These are phyloP conservation scores for Leucopsar rothschildi DNA, from an alignment of 2,113 vertebrate species.

Conservation along the genomic window DNA sequence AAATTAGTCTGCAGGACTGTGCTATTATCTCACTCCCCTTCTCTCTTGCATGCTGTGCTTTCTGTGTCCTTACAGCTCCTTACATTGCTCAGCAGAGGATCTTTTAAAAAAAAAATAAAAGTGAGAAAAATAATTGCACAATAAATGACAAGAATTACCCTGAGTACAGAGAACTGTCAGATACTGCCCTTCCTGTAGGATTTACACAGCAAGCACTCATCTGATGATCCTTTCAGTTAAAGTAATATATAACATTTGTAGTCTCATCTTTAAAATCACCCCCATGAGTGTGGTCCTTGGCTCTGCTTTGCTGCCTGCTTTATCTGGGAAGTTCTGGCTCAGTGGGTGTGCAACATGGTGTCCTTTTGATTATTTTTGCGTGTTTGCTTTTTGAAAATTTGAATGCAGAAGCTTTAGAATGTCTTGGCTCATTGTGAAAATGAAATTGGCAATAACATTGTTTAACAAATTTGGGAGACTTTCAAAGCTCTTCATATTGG, in stretches of 20 bases:
- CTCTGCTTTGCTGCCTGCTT: background rate
- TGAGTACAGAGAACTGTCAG: background rate
- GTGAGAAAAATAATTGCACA: conserved; percentile 14
- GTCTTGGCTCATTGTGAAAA: conserved; percentile 22
- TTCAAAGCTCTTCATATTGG: conserved; percentile 25
- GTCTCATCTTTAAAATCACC: conserved; percentile 2
- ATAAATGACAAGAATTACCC: conserved; percentile 15
- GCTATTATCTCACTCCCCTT: background rate
- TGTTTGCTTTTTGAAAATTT: conserved; percentile 42
- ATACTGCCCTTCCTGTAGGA: background rate
- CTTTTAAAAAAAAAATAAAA: background rate
- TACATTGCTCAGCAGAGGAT: background rate
- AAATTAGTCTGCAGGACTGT: background rate
- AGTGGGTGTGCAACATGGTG: background rate
- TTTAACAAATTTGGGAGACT: conserved; percentile 46
- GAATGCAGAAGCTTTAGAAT: conserved; percentile 41
- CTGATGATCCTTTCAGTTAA: background rate
- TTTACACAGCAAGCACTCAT: conserved; percentile 27
- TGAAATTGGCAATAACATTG: conserved; percentile 49
- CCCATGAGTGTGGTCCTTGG: background rate
- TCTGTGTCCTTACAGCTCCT: background rate
- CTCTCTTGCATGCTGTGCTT: background rate
- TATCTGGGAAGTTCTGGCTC: conserved; percentile 6
- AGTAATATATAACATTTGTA: background rate
- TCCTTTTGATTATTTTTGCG: conserved; percentile 37